Percentiles rank a stretch among this genome's conserved stretches.
phyloP scores from a whole-genome alignment of 1,140 invertebrate genomes.

The Temnothorax longispinosus region DNA sequence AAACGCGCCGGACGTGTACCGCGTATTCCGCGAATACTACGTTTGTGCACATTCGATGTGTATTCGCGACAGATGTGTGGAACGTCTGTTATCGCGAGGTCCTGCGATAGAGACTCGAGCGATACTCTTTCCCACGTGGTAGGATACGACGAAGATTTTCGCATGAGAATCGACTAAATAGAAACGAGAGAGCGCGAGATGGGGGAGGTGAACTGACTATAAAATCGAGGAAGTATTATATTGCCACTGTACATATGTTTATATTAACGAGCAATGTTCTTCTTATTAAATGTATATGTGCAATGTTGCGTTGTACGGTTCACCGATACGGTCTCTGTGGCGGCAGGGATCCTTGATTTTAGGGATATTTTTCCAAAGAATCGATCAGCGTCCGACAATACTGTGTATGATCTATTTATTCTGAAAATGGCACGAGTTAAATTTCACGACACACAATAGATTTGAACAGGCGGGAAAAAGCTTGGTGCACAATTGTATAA shows the following conservation, averaged over 20 bases:
- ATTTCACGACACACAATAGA: not conserved
- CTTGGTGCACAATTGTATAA: not conserved
- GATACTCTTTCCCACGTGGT: not conserved
- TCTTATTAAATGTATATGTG: constrained; percentile 57
- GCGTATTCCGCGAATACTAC: not conserved
- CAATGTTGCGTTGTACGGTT: constrained; percentile 23
- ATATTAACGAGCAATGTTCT: constrained; percentile 69
- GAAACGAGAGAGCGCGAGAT: not conserved
- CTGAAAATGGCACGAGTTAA: not conserved
- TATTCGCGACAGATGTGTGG: not conserved
- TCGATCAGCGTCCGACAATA: constrained; percentile 57
- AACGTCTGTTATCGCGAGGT: not conserved
- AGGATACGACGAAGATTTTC: not conserved
- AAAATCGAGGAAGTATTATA: constrained; percentile 66
- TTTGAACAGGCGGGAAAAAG: not conserved
- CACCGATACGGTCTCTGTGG: not conserved
- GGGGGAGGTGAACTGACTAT: constrained; percentile 24
- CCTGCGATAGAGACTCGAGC: not conserved
- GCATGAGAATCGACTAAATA: not conserved
- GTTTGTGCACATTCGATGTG: not conserved
- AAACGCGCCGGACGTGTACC: not conserved
- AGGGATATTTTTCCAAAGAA: constrained; percentile 11
- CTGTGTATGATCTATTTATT: not conserved
- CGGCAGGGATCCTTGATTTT: not conserved
- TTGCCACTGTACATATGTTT: constrained; percentile 76